These are phyloP conservation scores for Petrophora chlorosata DNA, from an alignment of 2,888 invertebrate genomes.

Conservation along the genomic window DNA sequence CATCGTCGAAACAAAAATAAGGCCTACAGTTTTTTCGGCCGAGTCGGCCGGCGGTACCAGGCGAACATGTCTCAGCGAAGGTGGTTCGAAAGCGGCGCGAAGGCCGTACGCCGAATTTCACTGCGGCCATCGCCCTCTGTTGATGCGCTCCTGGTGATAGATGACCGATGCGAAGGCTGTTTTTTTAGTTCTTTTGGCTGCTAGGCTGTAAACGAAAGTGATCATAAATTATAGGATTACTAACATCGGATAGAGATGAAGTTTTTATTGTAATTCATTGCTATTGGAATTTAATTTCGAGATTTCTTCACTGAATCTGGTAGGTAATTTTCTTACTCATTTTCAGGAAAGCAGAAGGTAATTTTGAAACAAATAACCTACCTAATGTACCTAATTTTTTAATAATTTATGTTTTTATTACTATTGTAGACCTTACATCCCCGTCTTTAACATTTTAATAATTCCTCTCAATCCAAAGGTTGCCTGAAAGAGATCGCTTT, in stretches of 20 bases:
- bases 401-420: too few relatives aligned
- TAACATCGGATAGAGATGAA: conserved; percentile 9
- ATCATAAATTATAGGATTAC: conserved; percentile 7
- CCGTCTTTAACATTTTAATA: too few relatives aligned
- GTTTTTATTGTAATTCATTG: conserved; percentile 1
- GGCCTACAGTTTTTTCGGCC: conserved; percentile 54
- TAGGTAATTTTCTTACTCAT: too few relatives aligned
- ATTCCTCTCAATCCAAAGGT: too few relatives aligned
- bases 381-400: too few relatives aligned
- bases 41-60: conserved; percentile 51
- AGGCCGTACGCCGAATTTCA: conserved; percentile 72
- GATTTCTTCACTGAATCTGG: too few relatives aligned
- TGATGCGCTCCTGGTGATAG: conserved; percentile 43
- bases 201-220: conserved; percentile 24
- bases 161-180: conserved; percentile 30
- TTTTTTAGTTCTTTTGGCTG: conserved; percentile 11
- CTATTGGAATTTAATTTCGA: too few relatives aligned
- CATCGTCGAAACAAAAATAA: conserved; percentile 19
- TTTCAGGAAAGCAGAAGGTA: too few relatives aligned
- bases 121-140: conserved; percentile 59
- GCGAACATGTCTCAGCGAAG: conserved; percentile 59
- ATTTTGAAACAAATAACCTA: too few relatives aligned
- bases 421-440: too few relatives aligned
- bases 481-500: too few relatives aligned
- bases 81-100: conserved; percentile 65